A percentile compares a stretch with the other conserved stretches of the same genome.
These are phyloP conservation scores for Pharmacophagus antenor DNA, from an alignment of 2,888 invertebrate genomes.

Conservation along the genomic window DNA sequence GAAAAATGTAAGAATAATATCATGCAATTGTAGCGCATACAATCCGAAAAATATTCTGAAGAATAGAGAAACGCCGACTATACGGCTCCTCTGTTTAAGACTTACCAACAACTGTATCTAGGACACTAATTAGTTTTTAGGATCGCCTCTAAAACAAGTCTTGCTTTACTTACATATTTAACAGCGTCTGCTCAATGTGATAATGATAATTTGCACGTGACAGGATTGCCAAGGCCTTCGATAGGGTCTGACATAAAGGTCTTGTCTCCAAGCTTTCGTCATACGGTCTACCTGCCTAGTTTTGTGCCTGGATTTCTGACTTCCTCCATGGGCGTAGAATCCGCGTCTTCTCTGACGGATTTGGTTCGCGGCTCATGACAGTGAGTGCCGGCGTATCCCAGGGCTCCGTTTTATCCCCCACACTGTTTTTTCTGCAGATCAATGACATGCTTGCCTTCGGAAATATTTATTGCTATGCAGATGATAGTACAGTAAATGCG, in stretches of 20 bases:
- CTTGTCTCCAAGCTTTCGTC: neutral
- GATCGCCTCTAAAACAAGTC: too few species aligned
- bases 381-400: neutral
- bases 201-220: too few species aligned
- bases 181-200: too few species aligned
- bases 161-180: too few species aligned
- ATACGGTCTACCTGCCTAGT: neutral
- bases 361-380: neutral
- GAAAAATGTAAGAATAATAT: too few species aligned
- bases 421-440: neutral
- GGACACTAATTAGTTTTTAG: too few species aligned
- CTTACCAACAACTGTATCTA: too few species aligned
- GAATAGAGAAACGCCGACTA: too few species aligned
- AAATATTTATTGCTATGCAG: neutral
- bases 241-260: too few species aligned
- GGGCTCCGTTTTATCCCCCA: neutral
- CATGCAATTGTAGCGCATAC: too few species aligned
- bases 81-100: too few species aligned
- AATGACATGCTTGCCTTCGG: neutral
- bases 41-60: too few species aligned
- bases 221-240: neutral
- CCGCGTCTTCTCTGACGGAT: neutral
- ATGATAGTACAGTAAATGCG: neutral
- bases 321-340: neutral
- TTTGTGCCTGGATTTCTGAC: neutral